phyloP scores from a whole-genome alignment of 1,140 invertebrate species.

The Stratiolaelaps scimitus region DNA sequence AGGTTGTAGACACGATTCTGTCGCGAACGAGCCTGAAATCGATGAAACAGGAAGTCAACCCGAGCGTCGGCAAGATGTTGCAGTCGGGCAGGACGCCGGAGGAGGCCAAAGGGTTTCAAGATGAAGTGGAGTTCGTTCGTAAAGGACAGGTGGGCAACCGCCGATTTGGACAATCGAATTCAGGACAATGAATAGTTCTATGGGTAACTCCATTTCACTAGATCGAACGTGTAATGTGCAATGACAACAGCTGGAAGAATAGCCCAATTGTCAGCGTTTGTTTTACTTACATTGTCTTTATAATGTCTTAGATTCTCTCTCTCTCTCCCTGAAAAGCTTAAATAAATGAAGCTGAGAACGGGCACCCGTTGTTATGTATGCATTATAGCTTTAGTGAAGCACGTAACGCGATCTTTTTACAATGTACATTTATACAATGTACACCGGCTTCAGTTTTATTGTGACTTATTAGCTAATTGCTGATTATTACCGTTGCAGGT shows the following conservation, averaged over 20 bases:
- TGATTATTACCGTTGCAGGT: slow-evolving; percentile 48
- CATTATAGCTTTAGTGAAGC: background rate
- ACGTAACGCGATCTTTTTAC: no score
- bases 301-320: background rate
- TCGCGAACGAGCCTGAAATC: background rate
- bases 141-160: slow-evolving; percentile 20
- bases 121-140: background rate
- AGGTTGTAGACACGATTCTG: background rate
- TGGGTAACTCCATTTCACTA: no score
- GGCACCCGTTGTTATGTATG: background rate
- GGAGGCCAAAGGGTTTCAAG: background rate
- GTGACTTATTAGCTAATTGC: no score
- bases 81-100: background rate
- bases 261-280: background rate
- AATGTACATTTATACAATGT: no score
- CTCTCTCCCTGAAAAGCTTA: no score
- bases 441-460: no score
- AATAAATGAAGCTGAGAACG: no score
- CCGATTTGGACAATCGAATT: no score
- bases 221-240: no score
- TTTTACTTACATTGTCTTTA: background rate
- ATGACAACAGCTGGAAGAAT: background rate
- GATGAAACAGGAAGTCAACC: background rate
- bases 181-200: no score
- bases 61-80: background rate